Base-by-base conservation (phyloP, 2,797 vertebrate genomes). In the Melanotaenia pygmaea region DNA sequence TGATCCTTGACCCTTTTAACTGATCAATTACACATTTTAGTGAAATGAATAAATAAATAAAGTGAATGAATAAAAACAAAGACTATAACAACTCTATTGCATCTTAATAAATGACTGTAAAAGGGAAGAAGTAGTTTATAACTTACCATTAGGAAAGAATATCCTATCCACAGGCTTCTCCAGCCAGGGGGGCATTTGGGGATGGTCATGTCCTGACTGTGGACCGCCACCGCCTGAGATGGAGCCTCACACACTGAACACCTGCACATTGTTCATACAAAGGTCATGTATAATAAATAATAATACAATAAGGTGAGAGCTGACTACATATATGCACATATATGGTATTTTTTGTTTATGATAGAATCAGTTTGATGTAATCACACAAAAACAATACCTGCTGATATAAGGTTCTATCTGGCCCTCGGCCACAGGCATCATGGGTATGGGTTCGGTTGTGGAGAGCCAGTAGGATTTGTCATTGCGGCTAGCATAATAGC, bases 391-490 rank as follows among this genome's bases (percentile, higher is more conserved):
- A 35, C 35, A 2, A 9, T 57, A 93, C 92, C 92, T 96, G 85
- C 97, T 99, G 93, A 99, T 98, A 85, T 98, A 98, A 50, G 93
- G 92, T 0, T 81, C 90, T 59, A 99, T 99, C 91, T 97, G 94
- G 2, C 69, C 8, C 3, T 95, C 93, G 70, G 90, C 84, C 59
- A 98, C 96, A 0, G 98, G 98, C 97, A 98, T 98, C 98, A 99
- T 99, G 84, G 98, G 98, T 66, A 99, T 99, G 30, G 97, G 95
- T 0, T 96, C 97, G 0, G 96, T 95, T 20, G 98, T 99, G 78
- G 98, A 99, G 20, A 99, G 96, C 98, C 98, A 99, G 88, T 97
- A 99, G 81, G 98, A 99, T 70, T 98, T 99, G 90, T 99, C 98
- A 0, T 98, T 99, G 61, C 96, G 94, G 83, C 96, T 96, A 79